Percentiles rank a stretch among this genome's conserved stretches.
Conservation (phyloP, 1,140 invertebrate species). For the Schlechtendalia chinensis region DNA sequence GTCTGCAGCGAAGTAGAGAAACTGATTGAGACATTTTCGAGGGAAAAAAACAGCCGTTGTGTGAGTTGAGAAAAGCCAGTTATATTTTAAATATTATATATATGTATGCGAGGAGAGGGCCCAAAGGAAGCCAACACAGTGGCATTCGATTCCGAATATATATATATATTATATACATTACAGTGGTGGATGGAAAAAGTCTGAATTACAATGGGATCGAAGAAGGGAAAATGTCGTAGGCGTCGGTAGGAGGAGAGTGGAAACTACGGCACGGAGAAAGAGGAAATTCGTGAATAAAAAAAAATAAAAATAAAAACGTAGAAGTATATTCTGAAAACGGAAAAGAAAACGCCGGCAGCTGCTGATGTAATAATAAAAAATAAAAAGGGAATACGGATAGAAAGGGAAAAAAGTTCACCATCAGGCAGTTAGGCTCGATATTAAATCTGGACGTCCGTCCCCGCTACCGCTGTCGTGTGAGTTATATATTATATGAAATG, state of each 20-base stretch:
- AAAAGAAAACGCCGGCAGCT: slow-evolving; percentile 46
- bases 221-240: slow-evolving; percentile 27
- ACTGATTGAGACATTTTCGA: not conserved
- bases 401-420: slow-evolving; percentile 32
- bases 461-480: no score
- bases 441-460: slow-evolving; percentile 29
- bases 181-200: not conserved
- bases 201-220: slow-evolving; percentile 29
- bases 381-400: slow-evolving; percentile 17
- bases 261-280: not conserved
- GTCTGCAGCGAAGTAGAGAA: not conserved
- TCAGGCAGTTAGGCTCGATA: slow-evolving; percentile 42
- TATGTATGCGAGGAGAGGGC: not conserved
- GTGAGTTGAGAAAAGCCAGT: slow-evolving; percentile 2
- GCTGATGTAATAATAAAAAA: slow-evolving; percentile 46
- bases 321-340: slow-evolving; percentile 21
- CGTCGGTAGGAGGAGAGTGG: not conserved
- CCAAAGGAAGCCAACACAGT: slow-evolving; percentile 12
- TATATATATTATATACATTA: not conserved
- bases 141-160: slow-evolving; percentile 25
- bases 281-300: not conserved
- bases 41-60: not conserved
- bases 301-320: slow-evolving; percentile 24
- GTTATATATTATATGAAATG: slow-evolving; percentile 38
- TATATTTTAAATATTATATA: slow-evolving; percentile 35